phyloP scores from a whole-genome alignment of 92 coral and sea anemone genomes.

The Porites divaricata region DNA sequence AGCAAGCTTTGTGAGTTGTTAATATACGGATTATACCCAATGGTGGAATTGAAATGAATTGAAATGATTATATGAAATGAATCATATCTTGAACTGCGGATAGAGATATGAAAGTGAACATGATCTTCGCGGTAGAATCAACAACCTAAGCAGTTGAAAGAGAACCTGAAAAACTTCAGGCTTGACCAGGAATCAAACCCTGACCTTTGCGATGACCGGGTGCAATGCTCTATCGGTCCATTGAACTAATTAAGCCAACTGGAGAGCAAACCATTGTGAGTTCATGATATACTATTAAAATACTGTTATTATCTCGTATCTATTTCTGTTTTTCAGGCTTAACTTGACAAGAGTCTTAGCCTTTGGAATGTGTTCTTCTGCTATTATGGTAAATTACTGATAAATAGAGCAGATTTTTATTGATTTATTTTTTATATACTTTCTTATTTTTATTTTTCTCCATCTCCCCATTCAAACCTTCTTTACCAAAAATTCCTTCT shows the following conservation, averaged over 20 bases:
- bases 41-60: no score
- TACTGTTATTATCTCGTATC: background rate
- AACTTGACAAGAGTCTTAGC: constrained; percentile 78
- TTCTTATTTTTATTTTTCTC: background rate
- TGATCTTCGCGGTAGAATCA: no score
- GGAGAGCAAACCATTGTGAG: background rate
- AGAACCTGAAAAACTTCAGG: background rate
- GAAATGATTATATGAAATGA: background rate
- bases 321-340: constrained; percentile 37
- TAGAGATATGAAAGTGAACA: no score
- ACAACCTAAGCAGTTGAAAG: background rate
- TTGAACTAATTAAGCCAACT: background rate
- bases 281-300: background rate
- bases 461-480: background rate
- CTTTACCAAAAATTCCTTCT: background rate
- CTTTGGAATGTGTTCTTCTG: constrained; percentile 91
- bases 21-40: no score
- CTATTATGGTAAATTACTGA: constrained; percentile 69
- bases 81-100: no score
- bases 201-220: no score
- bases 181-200: no score
- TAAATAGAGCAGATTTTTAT: background rate
- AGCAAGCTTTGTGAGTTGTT: no score
- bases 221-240: no score
- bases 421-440: background rate